These are phyloP conservation scores for Parochlus steinenii DNA, from an alignment of 2,888 invertebrate species.

Conservation along the genomic window DNA sequence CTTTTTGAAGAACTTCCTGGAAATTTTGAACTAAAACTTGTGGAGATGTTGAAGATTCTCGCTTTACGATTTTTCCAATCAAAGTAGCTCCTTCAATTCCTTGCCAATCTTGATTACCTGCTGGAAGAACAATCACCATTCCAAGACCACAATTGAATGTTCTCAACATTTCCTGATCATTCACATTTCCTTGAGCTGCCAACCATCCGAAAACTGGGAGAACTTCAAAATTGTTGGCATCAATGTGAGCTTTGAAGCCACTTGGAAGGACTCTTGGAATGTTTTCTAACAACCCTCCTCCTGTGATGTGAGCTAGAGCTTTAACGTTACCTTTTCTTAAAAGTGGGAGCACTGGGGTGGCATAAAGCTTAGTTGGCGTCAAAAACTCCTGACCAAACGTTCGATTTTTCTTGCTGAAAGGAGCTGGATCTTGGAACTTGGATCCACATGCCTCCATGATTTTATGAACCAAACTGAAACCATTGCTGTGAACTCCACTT, in stretches of 20 bases:
- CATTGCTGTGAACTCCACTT: conserved; percentile 87
- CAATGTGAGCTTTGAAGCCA: conserved; percentile 44
- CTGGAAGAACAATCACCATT: conserved; percentile 57
- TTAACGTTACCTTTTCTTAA: conserved; percentile 57
- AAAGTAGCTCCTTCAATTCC: conserved; percentile 31
- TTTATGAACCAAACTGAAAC: conserved; percentile 76
- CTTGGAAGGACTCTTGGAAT: conserved; percentile 67
- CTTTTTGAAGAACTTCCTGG: conserved; percentile 40
- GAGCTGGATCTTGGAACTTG: conserved; percentile 39
- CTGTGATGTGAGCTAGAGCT: conserved; percentile 85
- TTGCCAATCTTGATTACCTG: conserved; percentile 32
- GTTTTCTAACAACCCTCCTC: conserved; percentile 81
- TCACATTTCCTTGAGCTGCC: conserved; percentile 54
- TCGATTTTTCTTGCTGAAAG: conserved; percentile 36
- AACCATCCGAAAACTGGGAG: conserved; percentile 81
- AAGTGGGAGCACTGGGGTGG: conserved; percentile 52
- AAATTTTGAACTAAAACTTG: conserved; percentile 48
- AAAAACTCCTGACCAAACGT: conserved; percentile 66
- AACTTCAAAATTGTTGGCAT: conserved; percentile 55
- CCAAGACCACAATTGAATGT: conserved; percentile 96
- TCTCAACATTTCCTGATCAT: conserved; percentile 61
- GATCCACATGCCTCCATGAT: conserved; percentile 50
- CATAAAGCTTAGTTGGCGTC: conserved; percentile 77
- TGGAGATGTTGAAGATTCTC: conserved; percentile 3
- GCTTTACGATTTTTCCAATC: conserved; percentile 31